Base-by-base conservation (phyloP, 2,797 vertebrate genomes). In the Chiroxiphia lanceolata region DNA sequence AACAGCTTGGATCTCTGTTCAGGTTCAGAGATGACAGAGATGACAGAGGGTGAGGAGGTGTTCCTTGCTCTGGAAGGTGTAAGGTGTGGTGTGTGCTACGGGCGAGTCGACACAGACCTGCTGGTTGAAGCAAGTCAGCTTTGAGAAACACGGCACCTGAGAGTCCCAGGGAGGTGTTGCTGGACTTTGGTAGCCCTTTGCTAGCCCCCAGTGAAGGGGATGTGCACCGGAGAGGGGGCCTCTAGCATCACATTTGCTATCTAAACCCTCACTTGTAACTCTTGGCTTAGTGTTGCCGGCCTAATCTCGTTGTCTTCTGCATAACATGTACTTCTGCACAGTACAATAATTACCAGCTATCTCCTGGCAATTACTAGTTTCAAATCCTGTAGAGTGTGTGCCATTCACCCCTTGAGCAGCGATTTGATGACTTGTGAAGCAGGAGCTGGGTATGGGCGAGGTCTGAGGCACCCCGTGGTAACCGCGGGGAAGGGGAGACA, bases 121-220 rank as follows among this genome's bases (percentile, higher is more conserved):
- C 21, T 17, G 56, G n/a, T 26, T 36, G 56, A 10, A 36, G 56
- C 22, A 36, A 23, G 56, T 59, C 56, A 59, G 56, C 10, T 36
- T 59, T 36, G 23, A 25, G n/a, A 17, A 59, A 11, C 36, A 60
- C 12, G 59, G 36, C 17, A 61, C 19, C 1, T 53, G 40, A 26
- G 19, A 61, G 33, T 17, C 56, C 9, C 0, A 1, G 10, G 22
- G 17, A 42, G 18, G 22, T 53, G 25, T 17, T 0, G 1, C 5
- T 23, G 47, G 36, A 82, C 15, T 21, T 82, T 25, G n/a, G 33
- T 53, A 29, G 31, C 45, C n/a, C 45, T 54, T 50, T 50, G 36
- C 26, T 60, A 88, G 67, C 13, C n/a, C 11, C 7, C 22, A 25
- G 19, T 0, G 1, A 71, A 21, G 29, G 15, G 10, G 3, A 0